phyloP scores from a whole-genome alignment of 2,797 vertebrate genomes.

The Caiman crocodilus region DNA sequence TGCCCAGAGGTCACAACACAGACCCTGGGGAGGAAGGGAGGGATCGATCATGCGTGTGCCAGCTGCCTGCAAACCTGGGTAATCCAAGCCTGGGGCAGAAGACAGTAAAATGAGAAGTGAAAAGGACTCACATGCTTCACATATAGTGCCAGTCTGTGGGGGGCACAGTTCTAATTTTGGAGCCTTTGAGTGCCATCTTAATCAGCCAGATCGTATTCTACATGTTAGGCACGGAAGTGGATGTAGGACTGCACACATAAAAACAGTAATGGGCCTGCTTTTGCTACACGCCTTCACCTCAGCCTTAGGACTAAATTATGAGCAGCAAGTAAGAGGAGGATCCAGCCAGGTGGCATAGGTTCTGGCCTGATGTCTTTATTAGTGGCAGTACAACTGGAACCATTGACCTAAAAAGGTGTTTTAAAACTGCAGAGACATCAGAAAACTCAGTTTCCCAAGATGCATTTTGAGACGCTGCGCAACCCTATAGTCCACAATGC shows the following conservation, averaged over 20 bases:
- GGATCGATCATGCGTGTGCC: too few species aligned
- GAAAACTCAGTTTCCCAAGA: neutral
- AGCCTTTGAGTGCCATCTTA: neutral
- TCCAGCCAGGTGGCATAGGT: neutral
- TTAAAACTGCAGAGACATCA: neutral
- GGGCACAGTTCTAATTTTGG: neutral
- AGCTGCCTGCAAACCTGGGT: too few species aligned
- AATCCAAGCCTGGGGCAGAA: neutral
- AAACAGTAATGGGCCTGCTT: too few species aligned
- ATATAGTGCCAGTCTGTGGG: fast-evolving
- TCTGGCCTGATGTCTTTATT: neutral
- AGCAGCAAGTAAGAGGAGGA: too few species aligned
- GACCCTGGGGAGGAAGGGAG: too few species aligned
- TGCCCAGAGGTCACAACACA: too few species aligned
- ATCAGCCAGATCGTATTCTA: too few species aligned
- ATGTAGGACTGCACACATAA: too few species aligned
- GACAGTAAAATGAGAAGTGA: neutral
- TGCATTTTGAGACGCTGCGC: neutral
- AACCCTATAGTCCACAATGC: neutral
- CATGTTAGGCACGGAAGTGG: too few species aligned
- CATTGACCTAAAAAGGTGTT: neutral
- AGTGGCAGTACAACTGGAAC: neutral
- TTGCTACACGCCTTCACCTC: too few species aligned
- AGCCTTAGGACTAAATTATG: too few species aligned
- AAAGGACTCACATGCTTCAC: neutral